phyloP scores from a whole-genome alignment of 2,888 invertebrate genomes.

The Dicyrtomina minuta region DNA sequence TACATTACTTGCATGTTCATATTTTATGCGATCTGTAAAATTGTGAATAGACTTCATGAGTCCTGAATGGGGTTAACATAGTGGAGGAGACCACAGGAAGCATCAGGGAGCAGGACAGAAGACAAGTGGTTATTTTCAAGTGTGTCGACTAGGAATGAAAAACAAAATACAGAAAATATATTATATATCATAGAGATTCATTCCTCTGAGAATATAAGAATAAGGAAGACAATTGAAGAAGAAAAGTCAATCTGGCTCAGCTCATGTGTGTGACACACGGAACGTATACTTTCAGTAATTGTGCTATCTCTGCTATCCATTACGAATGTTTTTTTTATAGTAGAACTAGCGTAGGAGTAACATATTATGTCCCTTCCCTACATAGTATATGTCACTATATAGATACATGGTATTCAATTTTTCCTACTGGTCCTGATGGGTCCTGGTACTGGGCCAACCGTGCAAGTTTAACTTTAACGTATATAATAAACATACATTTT shows the following conservation, averaged over 20 bases:
- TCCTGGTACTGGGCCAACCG: too few species aligned
- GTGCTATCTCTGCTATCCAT: too few species aligned
- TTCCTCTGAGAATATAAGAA: neutral
- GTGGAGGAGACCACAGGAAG: conserved; percentile 30
- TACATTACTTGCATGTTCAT: too few species aligned
- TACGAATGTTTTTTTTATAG: too few species aligned
- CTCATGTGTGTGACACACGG: neutral
- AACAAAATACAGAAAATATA: neutral
- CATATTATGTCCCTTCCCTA: too few species aligned
- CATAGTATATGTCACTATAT: too few species aligned
- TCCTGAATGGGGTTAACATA: too few species aligned
- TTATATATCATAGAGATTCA: conserved; percentile 4
- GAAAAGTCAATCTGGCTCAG: neutral
- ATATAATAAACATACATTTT: conserved; percentile 5
- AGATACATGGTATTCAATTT: too few species aligned
- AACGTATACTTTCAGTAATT: neutral
- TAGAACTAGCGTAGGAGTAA: too few species aligned
- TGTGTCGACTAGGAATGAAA: conserved; percentile 14
- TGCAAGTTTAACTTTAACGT: neutral
- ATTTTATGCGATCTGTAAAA: too few species aligned
- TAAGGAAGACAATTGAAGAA: neutral
- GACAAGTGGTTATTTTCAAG: conserved; percentile 28
- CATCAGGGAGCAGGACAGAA: conserved; percentile 12
- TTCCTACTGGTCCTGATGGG: too few species aligned
- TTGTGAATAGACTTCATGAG: too few species aligned